Base-by-base conservation (phyloP, 2,888 invertebrate species). In the Oxyteleia sp. region DNA sequence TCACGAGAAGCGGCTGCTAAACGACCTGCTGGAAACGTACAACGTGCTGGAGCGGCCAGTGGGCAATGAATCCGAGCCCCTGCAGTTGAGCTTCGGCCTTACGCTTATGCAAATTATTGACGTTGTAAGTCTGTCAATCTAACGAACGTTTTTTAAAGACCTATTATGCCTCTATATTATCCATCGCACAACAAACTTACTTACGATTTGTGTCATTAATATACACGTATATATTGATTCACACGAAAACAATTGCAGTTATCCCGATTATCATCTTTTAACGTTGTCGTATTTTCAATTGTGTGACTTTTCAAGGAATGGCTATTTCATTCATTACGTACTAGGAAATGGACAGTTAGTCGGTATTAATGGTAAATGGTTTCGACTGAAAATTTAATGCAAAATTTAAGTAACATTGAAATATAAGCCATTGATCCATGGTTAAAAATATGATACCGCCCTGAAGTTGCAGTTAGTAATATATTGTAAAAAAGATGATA, bases 41-140 rank as follows among this genome's bases (percentile, higher is more conserved):
- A 98, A 98, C 95, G 97, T 97, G 93, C 95, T 98, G 95, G 98
- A 98, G 95, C 96, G 98, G 93, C 98, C 98, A 92, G 98, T 98
- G 94, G 96, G 97, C 94, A 98, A 98, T 95, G 98, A 98, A 95
- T 98, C 98, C 94, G 98, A 98, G 94, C 97, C 98, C 93, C 96
- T 98, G 94, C 97, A 97, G 95, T 96, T 98, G 94, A 98, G 97
- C 95, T 98, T 98, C 95, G 98, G 98, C 94, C 96, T 98, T 95
- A 98, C 98, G 94, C 96, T 98, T 94, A 98, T 98, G 97, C 98
- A 98, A 96, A 98, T 98, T 95, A 98, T 98, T 94, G 98, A 98
- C 95, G 98, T 98, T 96, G 98, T 98, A 95, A 96, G 96, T 95
- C 86, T 89, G 87, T 84, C 85, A 85, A 86, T 89, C 80, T 82